Base-by-base conservation (phyloP, 2,797 vertebrate genomes). In the Iguana delicatissima region DNA sequence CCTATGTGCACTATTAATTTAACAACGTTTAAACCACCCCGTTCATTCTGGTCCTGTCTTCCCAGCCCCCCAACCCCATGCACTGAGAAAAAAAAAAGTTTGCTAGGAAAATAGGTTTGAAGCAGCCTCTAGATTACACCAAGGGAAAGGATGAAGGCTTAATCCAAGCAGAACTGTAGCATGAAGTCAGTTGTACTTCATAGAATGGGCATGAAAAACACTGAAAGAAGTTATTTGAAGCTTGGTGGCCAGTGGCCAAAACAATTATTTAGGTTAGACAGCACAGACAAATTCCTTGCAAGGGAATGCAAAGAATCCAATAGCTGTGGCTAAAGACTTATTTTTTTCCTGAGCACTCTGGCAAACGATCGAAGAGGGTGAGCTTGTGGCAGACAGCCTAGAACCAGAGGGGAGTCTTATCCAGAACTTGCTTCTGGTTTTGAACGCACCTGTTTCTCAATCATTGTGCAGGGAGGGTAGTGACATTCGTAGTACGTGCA, bases 401-500 rank as follows among this genome's bases (percentile, higher is more conserved):
- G 85, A 73, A 20, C 0, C 38, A 8, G 24, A 2, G 26, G 0
- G 0, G 74, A 50, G 10, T 1, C 42, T 57, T 1, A 55, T 32
- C 52, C 26, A 57, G 1, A 10, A 35, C 26, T n/a, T 32, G 9
- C 59, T 52, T 22, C 35, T 6, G 10, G 24, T 42, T 82, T 0
- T 50, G 73, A 74, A 97, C 97, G 2, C 95, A 99, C 99, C 98
- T 99, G 98, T 95, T 98, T 99, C 95, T 99, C 99, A 29, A 99
- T 99, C 96, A 98, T 98, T 77, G 99, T 99, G 97, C 99, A 99
- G 0, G 99, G 99, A 0, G 99, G 99, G 96, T 99, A 99, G 94
- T 99, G 99, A 97, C 99, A 99, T 98, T 99, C 99, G 0, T 99
- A 99, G 76, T 99, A 99, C 29, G 99, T 99, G 96, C 99, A 99